Conservation (phyloP, 2,888 invertebrate species). For the Phrixothrix hirtus region DNA sequence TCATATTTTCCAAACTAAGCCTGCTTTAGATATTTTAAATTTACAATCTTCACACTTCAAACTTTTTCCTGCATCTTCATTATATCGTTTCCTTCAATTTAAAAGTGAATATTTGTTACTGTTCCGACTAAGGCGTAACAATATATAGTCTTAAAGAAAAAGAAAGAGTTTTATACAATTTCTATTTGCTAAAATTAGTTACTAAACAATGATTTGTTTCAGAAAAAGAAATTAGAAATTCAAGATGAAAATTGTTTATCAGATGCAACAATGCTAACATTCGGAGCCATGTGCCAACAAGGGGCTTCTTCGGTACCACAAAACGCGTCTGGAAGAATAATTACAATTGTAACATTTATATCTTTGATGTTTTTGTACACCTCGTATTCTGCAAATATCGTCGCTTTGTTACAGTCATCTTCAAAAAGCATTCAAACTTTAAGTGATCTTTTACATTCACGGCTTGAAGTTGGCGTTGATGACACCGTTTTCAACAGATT, state of each 20-base stretch:
- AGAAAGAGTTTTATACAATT: background rate
- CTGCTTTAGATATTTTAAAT: no score
- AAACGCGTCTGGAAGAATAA: slow-evolving; percentile 59
- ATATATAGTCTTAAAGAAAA: no score
- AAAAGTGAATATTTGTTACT: no score
- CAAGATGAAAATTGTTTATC: slow-evolving; percentile 49
- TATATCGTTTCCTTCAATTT: no score
- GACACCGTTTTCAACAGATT: slow-evolving; percentile 71
- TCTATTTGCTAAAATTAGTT: background rate
- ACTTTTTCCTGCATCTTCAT: no score
- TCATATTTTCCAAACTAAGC: no score
- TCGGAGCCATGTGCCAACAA: slow-evolving; percentile 65
- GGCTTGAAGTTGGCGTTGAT: slow-evolving; percentile 68
- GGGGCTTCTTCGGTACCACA: slow-evolving; percentile 61
- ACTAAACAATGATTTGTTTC: slow-evolving; percentile 4
- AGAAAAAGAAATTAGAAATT: slow-evolving; percentile 30
- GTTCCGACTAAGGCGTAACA: no score
- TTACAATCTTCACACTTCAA: no score
- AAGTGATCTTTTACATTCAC: slow-evolving; percentile 66
- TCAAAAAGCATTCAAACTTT: slow-evolving; percentile 68
- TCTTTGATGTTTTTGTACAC: slow-evolving; percentile 72
- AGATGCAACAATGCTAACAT: slow-evolving; percentile 61
- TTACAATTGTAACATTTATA: slow-evolving; percentile 65
- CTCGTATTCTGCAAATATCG: slow-evolving; percentile 77
- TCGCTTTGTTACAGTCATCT: slow-evolving; percentile 73